Evolutionary conservation across 2,113 vertebrate species (phyloP).

Genomic region (Gadus chalcogrammus): DNA sequence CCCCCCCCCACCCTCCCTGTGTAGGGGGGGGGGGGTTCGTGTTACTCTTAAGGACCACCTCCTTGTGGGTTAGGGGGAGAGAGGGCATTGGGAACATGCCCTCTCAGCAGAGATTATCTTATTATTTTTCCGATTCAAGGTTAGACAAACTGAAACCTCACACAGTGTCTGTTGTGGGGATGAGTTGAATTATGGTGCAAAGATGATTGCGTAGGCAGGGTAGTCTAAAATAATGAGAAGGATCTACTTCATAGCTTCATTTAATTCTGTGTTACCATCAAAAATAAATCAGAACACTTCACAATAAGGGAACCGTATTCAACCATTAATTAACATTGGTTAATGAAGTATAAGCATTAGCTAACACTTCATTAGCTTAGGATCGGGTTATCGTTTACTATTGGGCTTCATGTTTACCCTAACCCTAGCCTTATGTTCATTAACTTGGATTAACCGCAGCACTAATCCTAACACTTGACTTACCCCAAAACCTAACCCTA

Average conservation of each 20-base stretch:
- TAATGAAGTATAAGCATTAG: no score
- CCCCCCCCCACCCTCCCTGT: not conserved
- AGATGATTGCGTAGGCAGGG: not conserved
- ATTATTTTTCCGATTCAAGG: constrained; percentile 17
- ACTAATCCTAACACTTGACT: no score
- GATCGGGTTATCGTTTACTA: no score
- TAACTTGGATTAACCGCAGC: no score
- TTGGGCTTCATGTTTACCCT: no score
- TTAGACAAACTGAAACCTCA: constrained; percentile 7
- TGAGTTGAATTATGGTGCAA: not conserved
- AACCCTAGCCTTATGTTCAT: no score
- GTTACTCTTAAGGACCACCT: constrained; percentile 39
- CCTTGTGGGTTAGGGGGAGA: constrained; percentile 15
- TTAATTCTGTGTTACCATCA: no score
- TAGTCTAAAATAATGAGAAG: not conserved
- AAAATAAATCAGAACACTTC: not conserved
- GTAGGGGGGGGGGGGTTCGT: constrained; percentile 23
- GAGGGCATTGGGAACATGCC: constrained; percentile 15
- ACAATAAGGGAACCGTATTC: constrained; percentile 36
- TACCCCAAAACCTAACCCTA: no score
- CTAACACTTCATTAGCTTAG: no score
- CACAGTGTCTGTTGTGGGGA: not conserved
- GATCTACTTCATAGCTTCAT: not conserved
- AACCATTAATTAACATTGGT: no score
- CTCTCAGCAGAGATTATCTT: constrained; percentile 4